Base-by-base conservation (phyloP, 2,888 invertebrate species). In the Trichogramma evanescens region DNA sequence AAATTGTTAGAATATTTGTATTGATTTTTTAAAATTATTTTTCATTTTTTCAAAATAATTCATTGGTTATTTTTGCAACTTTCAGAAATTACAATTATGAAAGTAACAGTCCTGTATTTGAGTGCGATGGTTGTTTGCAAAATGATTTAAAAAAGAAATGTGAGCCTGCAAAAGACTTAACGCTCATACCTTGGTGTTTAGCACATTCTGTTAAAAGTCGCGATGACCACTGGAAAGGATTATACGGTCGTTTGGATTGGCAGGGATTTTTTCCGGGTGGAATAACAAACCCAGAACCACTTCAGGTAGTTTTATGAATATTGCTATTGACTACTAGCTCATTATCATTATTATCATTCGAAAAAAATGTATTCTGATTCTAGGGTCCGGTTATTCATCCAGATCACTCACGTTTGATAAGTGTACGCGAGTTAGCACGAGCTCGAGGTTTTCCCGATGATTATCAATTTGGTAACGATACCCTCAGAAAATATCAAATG, bases 141-240 rank as follows among this genome's bases (percentile, higher is more conserved):
- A 26, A 26, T 26, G 26, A 26, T 26, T 26, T 26, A 26, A 26
- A 26, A 10, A 80, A 78, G 58, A 53, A 80, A 0, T 92, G 92
- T 77, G 83, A 88, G 69, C 82, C 86, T 0, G 83, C 86, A 61
- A 93, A 93, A 79, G 86, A 86, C 74, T 87, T 89, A 78, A 92
- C 92, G 4, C 80, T 93, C 64, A 89, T 93, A 54, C 93, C 93
- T 0, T 93, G 93, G 93, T 91, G 91, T 72, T 80, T 93, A 66
- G 91, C 91, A 6, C 93, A 93, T 76, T 92, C 93, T 1, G 91
- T 85, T 54, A 44, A 46, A 3, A 90, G 91, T 79, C 77, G 91
- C 13, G 90, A 93, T 77, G 89, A 89, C 77, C 82, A 93, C 79
- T 93, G 93, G 93, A 85, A 90, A 0, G 93, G 92, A 0, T 82